Evolutionary conservation across 2,797 vertebrate species (phyloP), one percentile per base, ranked within the genome.

Genomic region (Melanotaenia nigrans): DNA sequence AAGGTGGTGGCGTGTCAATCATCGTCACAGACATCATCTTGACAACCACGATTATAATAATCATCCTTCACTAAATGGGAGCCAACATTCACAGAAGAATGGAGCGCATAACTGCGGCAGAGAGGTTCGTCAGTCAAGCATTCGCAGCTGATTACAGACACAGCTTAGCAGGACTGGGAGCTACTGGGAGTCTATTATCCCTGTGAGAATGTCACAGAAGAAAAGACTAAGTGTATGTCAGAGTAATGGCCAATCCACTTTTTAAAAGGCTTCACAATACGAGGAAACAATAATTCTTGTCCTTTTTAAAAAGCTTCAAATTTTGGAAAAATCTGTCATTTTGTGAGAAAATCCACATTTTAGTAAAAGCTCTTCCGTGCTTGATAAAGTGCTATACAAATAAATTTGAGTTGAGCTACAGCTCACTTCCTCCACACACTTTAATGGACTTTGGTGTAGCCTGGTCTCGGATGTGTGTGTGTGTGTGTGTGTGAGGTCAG

Each of bases 21-120:
- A 84, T 68, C 57, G 78, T 82, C 76, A 65, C 59, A 60, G 33
- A n/a, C 69, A 54, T 75, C 75, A 66, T 62, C 56, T 20, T 71
- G 64, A 78, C 75, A 74, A 71, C 56, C 35, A 35, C 69, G 66
- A 63, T 87, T 62, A 70, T 76, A 67, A 77, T 81, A 81, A 85
- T 86, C 68, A 79, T 57, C 78, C 32, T 65, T 75, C 70, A 33
- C 32, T 70, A 54, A 75, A 66, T 1, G 20, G 57, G 67, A 68
- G 53, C 71, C 61, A 67, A 61, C 54, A 32, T 60, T 75, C 65
- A 42, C 61, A 84, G 68, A 76, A 72, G 80, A 84, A 73, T 4
- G 32, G 55, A 59, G 71, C 53, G 35, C 42, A 30, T 49, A 59
- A 64, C 38, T 36, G 79, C 61, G 4, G 33, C 62, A n/a, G 71